phyloP scores from a whole-genome alignment of 2,888 invertebrate species.

The Selenia dentaria region DNA sequence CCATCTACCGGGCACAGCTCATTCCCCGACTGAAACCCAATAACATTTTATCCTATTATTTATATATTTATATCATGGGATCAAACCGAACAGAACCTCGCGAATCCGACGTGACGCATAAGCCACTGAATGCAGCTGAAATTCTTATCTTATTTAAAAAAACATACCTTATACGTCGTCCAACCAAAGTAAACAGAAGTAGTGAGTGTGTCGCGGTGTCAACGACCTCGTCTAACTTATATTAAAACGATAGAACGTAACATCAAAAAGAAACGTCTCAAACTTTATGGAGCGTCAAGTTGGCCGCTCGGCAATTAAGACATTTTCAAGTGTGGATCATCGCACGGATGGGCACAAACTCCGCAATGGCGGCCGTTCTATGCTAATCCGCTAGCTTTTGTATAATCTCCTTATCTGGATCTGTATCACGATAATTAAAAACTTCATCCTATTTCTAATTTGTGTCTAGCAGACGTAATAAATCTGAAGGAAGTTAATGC shows the following conservation, averaged over 20 bases:
- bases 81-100: too few species aligned
- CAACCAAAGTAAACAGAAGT: slow-evolving; percentile 14
- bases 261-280: slow-evolving; percentile 60
- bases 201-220: slow-evolving; percentile 45
- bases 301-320: slow-evolving; percentile 65
- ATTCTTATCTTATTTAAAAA: too few species aligned
- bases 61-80: too few species aligned
- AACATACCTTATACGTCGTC: too few species aligned
- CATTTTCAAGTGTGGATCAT: slow-evolving; percentile 60
- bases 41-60: too few species aligned
- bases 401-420: slow-evolving; percentile 8
- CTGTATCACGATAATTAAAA: slow-evolving; percentile 12
- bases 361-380: slow-evolving; percentile 37
- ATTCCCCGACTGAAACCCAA: too few species aligned
- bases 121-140: too few species aligned
- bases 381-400: slow-evolving; percentile 17
- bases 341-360: slow-evolving; percentile 60
- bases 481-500: slow-evolving; percentile 13
- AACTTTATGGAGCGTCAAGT: slow-evolving; percentile 80
- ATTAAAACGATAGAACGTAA: slow-evolving; percentile 54
- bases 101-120: too few species aligned
- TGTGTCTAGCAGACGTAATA: slow-evolving; percentile 3
- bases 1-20: too few species aligned
- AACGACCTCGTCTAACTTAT: slow-evolving; percentile 51
- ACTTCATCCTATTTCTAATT: slow-evolving; percentile 16